Conservation (phyloP, 2,888 invertebrate species). For the Cetonia aurata region DNA sequence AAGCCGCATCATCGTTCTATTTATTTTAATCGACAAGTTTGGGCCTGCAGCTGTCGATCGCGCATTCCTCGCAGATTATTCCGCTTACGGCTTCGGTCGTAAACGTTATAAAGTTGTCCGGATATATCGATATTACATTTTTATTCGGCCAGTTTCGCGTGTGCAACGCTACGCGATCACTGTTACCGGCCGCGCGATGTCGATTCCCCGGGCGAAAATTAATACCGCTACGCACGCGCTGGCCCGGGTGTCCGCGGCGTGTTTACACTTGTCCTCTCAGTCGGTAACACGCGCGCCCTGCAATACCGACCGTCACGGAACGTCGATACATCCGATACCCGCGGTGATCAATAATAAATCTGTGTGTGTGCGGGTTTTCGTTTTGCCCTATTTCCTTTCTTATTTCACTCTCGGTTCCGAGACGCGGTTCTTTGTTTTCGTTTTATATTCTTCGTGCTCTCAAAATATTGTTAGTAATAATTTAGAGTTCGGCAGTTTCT, state of each 20-base stretch:
- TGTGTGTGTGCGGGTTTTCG: neutral
- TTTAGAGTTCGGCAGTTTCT: constrained; percentile 17
- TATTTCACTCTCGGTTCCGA: neutral
- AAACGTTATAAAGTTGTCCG: neutral
- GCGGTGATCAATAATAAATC: constrained; percentile 53
- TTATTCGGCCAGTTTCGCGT: constrained; percentile 6
- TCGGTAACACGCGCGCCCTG: constrained; percentile 48
- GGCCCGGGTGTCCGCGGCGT: constrained; percentile 50
- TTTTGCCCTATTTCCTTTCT: neutral
- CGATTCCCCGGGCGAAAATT: constrained; percentile 44
- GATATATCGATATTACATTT: constrained; percentile 21
- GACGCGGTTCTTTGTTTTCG: neutral
- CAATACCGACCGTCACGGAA: constrained; percentile 50
- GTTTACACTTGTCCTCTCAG: constrained; percentile 53
- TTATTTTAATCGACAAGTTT: no score
- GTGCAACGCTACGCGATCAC: constrained; percentile 17
- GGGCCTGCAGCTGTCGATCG: no score
- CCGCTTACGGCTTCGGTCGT: no score
- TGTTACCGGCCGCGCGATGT: constrained; percentile 19
- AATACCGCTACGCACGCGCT: constrained; percentile 46
- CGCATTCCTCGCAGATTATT: no score
- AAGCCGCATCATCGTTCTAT: no score
- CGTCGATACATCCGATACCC: constrained; percentile 53
- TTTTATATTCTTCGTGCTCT: constrained; percentile 18
- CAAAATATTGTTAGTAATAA: constrained; percentile 40